Conservation (phyloP, 1,140 invertebrate species). For the Ooceraea biroi region DNA sequence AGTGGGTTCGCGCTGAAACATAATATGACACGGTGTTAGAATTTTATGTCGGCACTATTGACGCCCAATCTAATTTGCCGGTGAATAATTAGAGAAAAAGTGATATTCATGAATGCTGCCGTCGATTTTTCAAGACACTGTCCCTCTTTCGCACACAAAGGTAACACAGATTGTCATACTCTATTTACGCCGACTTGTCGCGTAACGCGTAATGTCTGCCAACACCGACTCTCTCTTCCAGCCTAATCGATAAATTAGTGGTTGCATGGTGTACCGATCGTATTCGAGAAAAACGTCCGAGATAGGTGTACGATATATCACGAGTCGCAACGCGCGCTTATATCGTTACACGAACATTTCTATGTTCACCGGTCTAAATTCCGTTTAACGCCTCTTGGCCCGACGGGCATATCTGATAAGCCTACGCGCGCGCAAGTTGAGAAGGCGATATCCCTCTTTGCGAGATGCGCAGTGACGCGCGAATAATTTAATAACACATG, state of each 20-base stretch:
- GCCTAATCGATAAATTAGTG: neutral
- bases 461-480: slow-evolving; percentile 36
- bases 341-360: slow-evolving; percentile 47
- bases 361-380: slow-evolving; percentile 53
- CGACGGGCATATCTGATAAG: slow-evolving; percentile 51
- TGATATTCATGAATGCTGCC: slow-evolving; percentile 63
- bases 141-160: neutral
- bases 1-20: slow-evolving; percentile 7
- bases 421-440: slow-evolving; percentile 39
- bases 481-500: slow-evolving; percentile 64
- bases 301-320: slow-evolving; percentile 29
- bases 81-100: slow-evolving; percentile 62
- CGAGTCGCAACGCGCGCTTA: slow-evolving; percentile 49
- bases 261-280: neutral
- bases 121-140: neutral
- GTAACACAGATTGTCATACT: neutral
- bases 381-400: slow-evolving; percentile 49
- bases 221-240: neutral
- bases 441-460: neutral
- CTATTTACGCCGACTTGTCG: slow-evolving; percentile 5
- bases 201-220: neutral
- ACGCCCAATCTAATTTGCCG: slow-evolving; percentile 41
- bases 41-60: neutral
- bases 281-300: neutral
- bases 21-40: slow-evolving; percentile 20